phyloP scores from a whole-genome alignment of 2,888 invertebrate genomes.

The Calliphora vomitoria region DNA sequence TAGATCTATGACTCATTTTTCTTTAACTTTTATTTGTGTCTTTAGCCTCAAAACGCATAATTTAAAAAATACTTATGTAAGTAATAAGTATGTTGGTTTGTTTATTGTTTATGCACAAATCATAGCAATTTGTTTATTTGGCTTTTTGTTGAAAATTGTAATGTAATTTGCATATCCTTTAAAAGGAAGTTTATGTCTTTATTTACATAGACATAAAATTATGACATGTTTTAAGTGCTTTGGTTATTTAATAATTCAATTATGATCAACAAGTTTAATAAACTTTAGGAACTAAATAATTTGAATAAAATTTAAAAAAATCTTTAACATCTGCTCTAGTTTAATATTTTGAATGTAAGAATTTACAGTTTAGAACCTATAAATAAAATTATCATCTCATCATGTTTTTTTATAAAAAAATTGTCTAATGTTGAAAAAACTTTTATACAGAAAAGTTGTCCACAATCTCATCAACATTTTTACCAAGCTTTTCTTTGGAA shows the following conservation, averaged over 20 bases:
- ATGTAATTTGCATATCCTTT: slow-evolving; percentile 61
- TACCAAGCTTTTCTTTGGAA: too few species aligned
- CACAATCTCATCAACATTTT: too few species aligned
- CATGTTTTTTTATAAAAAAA: too few species aligned
- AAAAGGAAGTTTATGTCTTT: slow-evolving; percentile 47
- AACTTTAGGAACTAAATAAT: background rate
- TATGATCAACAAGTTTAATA: background rate
- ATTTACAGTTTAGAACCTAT: too few species aligned
- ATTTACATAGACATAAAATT: background rate
- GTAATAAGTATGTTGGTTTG: background rate
- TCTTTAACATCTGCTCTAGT: too few species aligned
- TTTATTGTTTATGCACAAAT: slow-evolving; percentile 46
- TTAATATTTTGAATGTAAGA: too few species aligned
- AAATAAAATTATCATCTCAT: too few species aligned
- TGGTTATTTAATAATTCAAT: slow-evolving; percentile 10
- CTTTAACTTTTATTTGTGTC: background rate
- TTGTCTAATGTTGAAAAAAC: too few species aligned
- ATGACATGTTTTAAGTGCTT: background rate
- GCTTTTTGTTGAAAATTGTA: slow-evolving; percentile 19
- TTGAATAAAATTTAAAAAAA: background rate
- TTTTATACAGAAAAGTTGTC: too few species aligned
- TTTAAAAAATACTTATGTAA: background rate
- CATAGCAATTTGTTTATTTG: slow-evolving; percentile 42
- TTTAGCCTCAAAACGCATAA: slow-evolving; percentile 35
- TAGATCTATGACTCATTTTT: slow-evolving; percentile 62